Base-by-base conservation (phyloP, 2,888 invertebrate genomes). In the Pseudanteris insignis region DNA sequence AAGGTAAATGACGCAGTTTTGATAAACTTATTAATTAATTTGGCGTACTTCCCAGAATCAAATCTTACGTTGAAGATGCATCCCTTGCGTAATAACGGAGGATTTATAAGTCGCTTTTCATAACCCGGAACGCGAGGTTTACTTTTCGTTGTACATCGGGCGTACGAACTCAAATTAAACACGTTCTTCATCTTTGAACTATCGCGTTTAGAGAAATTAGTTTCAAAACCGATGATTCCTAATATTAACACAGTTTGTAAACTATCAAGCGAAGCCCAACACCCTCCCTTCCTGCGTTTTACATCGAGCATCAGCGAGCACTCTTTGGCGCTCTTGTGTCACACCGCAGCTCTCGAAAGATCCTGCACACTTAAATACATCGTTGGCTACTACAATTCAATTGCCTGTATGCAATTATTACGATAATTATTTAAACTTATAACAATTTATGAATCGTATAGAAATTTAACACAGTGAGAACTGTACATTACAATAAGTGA, bases 191-290 rank as follows among this genome's bases (percentile, higher is more conserved):
- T 53, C 44, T 53, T 53, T 44, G 43, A 44, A 29, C 37, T 44
- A 14, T 6, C 37, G 40, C 41, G 59, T 51, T 51, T 46, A 36
- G 48, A 25, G 26, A 40, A 50, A 59, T 51, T 59, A 59, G 59
- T 59, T 59, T 44, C 34, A 40, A 36, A 59, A 51, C 40, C 59
- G 59, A 59, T 59, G 51, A 59, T 59, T 51, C 41, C 36, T 50
- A 59, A 43, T 51, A 59, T 51, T 51, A 51, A 46, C 54, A 55
- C 51, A 59, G 59, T 59, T 59, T 47, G 51, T 34, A 34, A 46
- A 59, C 51, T 51, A 59, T 51, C 40, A 59, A 51, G 51, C 21
- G 33, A 46, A 38, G 38, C 44, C 9, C 18, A n/a, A n/a, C n/a
- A n/a, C 25, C 38, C 24, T 9, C 51, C 43, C 44, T 38, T 51